phyloP scores from a whole-genome alignment of 1,140 invertebrate genomes.

The Chironomus tepperi region DNA sequence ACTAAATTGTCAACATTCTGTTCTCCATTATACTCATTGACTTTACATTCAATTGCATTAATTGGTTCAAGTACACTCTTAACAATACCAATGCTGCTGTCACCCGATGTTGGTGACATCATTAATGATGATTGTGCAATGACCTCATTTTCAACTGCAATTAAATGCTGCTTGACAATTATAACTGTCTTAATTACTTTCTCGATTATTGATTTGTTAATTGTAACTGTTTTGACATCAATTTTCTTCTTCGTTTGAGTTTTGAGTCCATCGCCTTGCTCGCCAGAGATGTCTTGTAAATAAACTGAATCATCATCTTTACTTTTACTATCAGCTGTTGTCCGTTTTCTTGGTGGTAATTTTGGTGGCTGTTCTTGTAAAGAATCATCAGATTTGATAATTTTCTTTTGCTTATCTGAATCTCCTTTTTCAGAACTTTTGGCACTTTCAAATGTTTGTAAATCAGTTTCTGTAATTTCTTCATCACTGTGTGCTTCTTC shows the following conservation, averaged over 20 bases:
- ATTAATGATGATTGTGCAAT: slow-evolving; percentile 51
- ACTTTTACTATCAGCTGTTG: slow-evolving; percentile 30
- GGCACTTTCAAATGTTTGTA: slow-evolving; percentile 53
- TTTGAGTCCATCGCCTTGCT: slow-evolving; percentile 44
- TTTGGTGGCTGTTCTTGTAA: slow-evolving; percentile 30
- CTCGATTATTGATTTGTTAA: slow-evolving; percentile 31
- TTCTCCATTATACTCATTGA: slow-evolving; percentile 42
- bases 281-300: slow-evolving; percentile 43
- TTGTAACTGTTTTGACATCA: slow-evolving; percentile 29
- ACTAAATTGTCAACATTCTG: slow-evolving; percentile 44
- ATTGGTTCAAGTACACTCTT: slow-evolving; percentile 51
- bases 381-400: slow-evolving; percentile 14
- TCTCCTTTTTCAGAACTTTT: slow-evolving; percentile 43
- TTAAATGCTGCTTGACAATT: slow-evolving; percentile 41
- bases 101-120: slow-evolving; percentile 50
- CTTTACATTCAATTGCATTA: slow-evolving; percentile 51
- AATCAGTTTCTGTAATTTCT: slow-evolving; percentile 46
- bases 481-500: slow-evolving; percentile 33
- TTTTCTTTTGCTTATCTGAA: background rate
- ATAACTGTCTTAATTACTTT: slow-evolving; percentile 30
- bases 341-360: slow-evolving; percentile 38
- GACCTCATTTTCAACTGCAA: slow-evolving; percentile 50
- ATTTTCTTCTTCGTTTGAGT: slow-evolving; percentile 30
- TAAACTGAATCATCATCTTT: slow-evolving; percentile 28
- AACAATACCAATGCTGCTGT: slow-evolving; percentile 54